These are phyloP conservation scores for Malthinus flaveolus DNA, from an alignment of 2,888 invertebrate species.

Conservation along the genomic window DNA sequence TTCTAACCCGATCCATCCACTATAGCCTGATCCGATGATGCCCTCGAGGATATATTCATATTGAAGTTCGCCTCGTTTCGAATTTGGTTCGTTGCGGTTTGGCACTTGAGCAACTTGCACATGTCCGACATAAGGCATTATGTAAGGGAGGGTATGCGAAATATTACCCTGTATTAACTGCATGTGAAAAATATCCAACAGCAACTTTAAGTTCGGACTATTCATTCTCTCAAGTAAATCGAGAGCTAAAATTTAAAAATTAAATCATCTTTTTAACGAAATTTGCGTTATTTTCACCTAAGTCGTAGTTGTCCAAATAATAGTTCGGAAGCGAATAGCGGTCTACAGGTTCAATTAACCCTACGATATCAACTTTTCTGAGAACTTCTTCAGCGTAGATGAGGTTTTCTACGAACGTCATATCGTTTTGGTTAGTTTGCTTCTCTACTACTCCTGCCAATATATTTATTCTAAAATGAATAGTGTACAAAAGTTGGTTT, in stretches of 20 bases:
- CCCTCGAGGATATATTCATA: conserved; percentile 77
- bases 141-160: conserved; percentile 71
- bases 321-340: conserved; percentile 82
- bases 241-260: conserved; percentile 61
- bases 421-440: conserved; percentile 60
- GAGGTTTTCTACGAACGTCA: conserved; percentile 76
- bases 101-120: conserved; percentile 91
- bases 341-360: conserved; percentile 92
- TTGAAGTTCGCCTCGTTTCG: conserved; percentile 85
- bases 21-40: conserved; percentile 70
- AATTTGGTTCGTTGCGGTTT: conserved; percentile 82
- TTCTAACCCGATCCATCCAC: conserved; percentile 87
- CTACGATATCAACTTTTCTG: conserved; percentile 70
- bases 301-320: conserved; percentile 78
- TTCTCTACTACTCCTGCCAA: conserved; percentile 79
- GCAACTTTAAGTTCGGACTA: conserved; percentile 76
- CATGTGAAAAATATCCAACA: conserved; percentile 88
- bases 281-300: conserved; percentile 60
- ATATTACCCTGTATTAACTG: conserved; percentile 89
- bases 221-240: conserved; percentile 73
- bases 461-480: conserved; percentile 73
- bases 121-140: conserved; percentile 74
- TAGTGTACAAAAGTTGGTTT: neutral
- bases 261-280: conserved; percentile 7
- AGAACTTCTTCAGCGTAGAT: conserved; percentile 72